These are phyloP conservation scores for Tyria jacobaeae DNA, from an alignment of 2,888 invertebrate species.

Conservation along the genomic window DNA sequence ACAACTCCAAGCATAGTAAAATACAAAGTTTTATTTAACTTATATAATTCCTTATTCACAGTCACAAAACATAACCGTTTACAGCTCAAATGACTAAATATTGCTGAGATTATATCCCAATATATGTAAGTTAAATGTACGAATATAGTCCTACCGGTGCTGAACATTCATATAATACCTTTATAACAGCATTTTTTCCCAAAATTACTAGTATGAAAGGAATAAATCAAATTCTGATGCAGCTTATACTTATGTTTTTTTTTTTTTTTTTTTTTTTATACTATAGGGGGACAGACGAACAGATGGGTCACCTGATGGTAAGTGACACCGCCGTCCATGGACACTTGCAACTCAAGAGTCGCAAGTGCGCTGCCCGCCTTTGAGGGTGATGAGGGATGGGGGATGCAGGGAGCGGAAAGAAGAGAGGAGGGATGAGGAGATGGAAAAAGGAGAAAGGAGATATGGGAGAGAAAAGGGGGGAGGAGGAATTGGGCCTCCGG, in stretches of 20 bases:
- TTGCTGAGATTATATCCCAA: background rate
- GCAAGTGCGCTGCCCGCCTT: no score
- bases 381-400: no score
- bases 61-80: constrained; percentile 1
- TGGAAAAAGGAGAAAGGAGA: no score
- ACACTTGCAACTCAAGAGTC: no score
- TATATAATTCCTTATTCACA: background rate
- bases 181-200: background rate
- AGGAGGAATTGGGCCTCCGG: no score
- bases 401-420: no score
- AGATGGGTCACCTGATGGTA: no score
- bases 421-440: no score
- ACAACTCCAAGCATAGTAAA: background rate
- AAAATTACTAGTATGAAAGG: background rate
- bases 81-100: background rate
- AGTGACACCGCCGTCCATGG: no score
- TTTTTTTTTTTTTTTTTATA: no score
- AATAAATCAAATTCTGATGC: background rate
- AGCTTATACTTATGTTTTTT: background rate
- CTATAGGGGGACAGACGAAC: no score
- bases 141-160: background rate
- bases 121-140: constrained; percentile 1
- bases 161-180: constrained; percentile 11
- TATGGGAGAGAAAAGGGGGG: no score
- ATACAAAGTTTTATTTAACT: background rate